Evolutionary conservation across 2,113 vertebrate genomes (phyloP).

Genomic region (Oncorhynchus nerka): DNA sequence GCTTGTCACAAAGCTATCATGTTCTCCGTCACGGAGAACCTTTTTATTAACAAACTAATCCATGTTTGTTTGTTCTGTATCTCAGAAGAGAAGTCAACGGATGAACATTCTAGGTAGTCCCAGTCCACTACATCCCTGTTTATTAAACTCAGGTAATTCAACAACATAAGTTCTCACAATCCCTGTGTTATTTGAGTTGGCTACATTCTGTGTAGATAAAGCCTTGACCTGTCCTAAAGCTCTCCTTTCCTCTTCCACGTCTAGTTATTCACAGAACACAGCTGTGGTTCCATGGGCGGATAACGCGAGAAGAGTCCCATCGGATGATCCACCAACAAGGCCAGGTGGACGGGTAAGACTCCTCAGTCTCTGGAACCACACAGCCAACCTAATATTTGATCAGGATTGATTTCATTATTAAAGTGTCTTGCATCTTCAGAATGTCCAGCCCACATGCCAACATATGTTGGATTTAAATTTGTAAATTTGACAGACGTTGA

Average conservation of each 20-base stretch:
- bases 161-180: neutral
- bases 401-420: neutral
- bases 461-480: neutral
- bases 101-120: constrained; percentile 81
- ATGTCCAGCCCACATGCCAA: neutral
- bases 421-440: no score
- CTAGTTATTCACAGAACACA: constrained; percentile 84
- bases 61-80: neutral
- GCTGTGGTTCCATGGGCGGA: constrained; percentile 84
- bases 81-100: constrained; percentile 80
- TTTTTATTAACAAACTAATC: neutral
- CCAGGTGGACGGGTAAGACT: constrained; percentile 83
- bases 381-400: neutral
- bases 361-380: neutral
- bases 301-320: constrained; percentile 83
- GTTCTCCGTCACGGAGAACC: no score
- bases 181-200: neutral
- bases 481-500: neutral
- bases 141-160: constrained; percentile 74
- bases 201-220: neutral
- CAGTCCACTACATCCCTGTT: constrained; percentile 80
- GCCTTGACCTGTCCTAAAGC: neutral
- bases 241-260: neutral
- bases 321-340: constrained; percentile 83
- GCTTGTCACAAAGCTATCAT: no score